Percentiles rank a stretch among this genome's conserved stretches.
phyloP scores from a whole-genome alignment of 1,140 invertebrate genomes.

The Paraescarpia echinospica region DNA sequence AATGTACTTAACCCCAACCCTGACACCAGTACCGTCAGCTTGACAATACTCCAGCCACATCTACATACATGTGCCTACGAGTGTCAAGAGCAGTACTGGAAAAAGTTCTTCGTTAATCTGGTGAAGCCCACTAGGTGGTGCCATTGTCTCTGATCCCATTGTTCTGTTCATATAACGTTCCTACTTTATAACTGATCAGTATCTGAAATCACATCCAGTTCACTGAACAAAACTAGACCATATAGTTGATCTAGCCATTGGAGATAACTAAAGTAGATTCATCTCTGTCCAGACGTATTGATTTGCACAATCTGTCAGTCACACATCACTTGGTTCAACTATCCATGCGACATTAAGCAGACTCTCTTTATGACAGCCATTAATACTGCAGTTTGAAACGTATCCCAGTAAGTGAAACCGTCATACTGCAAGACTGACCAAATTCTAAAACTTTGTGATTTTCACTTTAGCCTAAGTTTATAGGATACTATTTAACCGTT shows the following conservation, averaged over 20 bases:
- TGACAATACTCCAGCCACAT: no score
- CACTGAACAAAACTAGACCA: background rate
- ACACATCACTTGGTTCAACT: no score
- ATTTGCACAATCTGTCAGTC: no score
- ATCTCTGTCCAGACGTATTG: no score
- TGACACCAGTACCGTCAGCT: no score
- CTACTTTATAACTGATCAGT: background rate
- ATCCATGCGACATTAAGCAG: no score
- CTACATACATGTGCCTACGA: no score
- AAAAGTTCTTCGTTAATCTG: background rate
- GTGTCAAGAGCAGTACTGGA: no score
- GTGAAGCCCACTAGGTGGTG: background rate
- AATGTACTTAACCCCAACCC: no score
- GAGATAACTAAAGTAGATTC: background rate
- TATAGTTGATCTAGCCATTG: background rate
- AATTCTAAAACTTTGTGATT: background rate
- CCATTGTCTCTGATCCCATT: background rate
- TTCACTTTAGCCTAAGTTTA: background rate
- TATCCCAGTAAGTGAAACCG: background rate
- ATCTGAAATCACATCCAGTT: background rate
- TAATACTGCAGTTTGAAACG: background rate
- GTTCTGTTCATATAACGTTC: background rate
- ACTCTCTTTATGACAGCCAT: background rate
- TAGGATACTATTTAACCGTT: background rate
- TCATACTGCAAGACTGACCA: background rate